phyloP scores from a whole-genome alignment of 2,888 invertebrate genomes.

The Macrosoma leucophasiata region DNA sequence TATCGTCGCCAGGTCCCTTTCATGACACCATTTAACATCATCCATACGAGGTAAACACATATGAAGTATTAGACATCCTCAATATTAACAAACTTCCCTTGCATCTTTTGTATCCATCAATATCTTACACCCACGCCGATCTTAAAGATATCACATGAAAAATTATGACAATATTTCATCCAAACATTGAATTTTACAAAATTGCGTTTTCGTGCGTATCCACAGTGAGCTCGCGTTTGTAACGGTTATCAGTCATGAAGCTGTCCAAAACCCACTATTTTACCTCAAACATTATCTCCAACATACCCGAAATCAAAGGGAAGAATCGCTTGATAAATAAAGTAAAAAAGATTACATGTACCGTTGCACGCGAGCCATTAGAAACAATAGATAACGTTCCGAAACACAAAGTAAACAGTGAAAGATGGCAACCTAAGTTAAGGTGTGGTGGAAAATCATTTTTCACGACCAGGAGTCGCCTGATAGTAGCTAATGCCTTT shows the following conservation, averaged over 20 bases:
- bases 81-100: too few relatives aligned
- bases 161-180: too few relatives aligned
- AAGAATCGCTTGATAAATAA: conserved; percentile 49
- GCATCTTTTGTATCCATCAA: too few relatives aligned
- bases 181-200: too few relatives aligned
- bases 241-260: conserved; percentile 29
- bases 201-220: too few relatives aligned
- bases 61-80: too few relatives aligned
- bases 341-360: conserved; percentile 43
- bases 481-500: conserved; percentile 68
- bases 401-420: conserved; percentile 56
- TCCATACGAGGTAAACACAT: too few relatives aligned
- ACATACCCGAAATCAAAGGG: conserved; percentile 56
- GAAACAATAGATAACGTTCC: conserved; percentile 56
- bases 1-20: too few relatives aligned
- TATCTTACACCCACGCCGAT: too few relatives aligned
- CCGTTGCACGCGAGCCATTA: conserved; percentile 54
- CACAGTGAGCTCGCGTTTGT: conserved; percentile 27
- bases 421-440: conserved; percentile 54
- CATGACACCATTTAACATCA: too few relatives aligned
- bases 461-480: conserved; percentile 62
- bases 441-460: conserved; percentile 72
- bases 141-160: too few relatives aligned
- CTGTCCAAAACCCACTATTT: conserved; percentile 26
- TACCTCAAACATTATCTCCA: conserved; percentile 28